Percentiles rank a stretch among this genome's conserved stretches.
Conservation (phyloP, 2,888 invertebrate species). For the Julus scanicus region DNA sequence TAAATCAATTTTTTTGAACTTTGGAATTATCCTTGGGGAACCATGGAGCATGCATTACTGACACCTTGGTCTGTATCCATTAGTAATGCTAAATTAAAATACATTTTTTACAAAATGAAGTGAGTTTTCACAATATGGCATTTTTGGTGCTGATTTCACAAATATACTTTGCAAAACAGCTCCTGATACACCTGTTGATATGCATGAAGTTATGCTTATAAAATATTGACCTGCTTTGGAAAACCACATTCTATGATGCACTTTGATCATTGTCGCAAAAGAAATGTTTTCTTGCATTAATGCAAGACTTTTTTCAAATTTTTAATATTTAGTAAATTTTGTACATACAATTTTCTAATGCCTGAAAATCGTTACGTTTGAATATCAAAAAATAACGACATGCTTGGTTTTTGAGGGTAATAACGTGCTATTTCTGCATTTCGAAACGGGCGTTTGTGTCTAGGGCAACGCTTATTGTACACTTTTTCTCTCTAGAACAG, state of each 20-base stretch:
- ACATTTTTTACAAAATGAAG: not conserved
- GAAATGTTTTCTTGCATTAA: not conserved
- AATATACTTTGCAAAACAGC: not conserved
- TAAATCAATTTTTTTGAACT: not conserved
- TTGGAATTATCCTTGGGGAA: constrained; percentile 33
- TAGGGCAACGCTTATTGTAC: not conserved
- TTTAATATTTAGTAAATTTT: not conserved
- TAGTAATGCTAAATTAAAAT: not conserved
- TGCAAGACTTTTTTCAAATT: not conserved
- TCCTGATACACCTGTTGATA: not conserved
- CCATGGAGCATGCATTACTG: not conserved
- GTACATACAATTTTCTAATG: too few relatives aligned
- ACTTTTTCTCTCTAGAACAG: not conserved
- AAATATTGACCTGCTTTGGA: not conserved
- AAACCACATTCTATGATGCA: not conserved
- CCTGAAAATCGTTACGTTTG: not conserved
- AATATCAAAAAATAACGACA: not conserved
- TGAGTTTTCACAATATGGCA: not conserved
- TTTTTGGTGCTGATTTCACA: not conserved
- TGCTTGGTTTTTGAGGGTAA: too few relatives aligned
- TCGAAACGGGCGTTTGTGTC: too few relatives aligned
- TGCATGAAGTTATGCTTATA: constrained; percentile 26
- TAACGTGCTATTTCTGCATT: too few relatives aligned
- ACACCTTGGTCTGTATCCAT: not conserved
- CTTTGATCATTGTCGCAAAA: not conserved